phyloP scores from a whole-genome alignment of 2,113 vertebrate genomes.

The Catagonus wagneri region DNA sequence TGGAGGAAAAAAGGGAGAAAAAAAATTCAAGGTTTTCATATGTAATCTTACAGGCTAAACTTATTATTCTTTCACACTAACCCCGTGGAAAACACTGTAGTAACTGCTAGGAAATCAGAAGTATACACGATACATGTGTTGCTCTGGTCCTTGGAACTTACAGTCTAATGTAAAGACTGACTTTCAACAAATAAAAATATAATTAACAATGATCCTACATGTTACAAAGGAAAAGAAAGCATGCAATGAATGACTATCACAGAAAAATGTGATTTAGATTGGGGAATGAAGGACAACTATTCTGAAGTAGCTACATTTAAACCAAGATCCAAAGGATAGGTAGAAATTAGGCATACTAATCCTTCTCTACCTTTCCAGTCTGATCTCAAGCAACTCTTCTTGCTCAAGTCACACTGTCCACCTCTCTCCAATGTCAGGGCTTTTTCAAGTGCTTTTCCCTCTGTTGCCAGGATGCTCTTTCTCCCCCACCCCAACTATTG shows the following conservation, averaged over 20 bases:
- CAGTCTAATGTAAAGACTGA: neutral
- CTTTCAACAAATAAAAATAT: neutral
- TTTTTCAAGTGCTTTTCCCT: neutral
- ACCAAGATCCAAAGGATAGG: neutral
- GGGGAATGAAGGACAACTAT: neutral
- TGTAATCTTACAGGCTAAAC: neutral
- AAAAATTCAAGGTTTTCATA: conserved; percentile 1
- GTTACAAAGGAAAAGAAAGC: neutral
- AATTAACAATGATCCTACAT: neutral
- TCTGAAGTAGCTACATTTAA: neutral
- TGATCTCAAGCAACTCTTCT: neutral
- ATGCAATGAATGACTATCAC: neutral
- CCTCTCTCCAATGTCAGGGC: neutral
- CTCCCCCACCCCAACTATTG: neutral
- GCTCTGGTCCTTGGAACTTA: neutral
- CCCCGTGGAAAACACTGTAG: neutral
- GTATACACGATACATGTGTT: neutral
- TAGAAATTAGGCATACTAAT: neutral
- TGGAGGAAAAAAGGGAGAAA: conserved; percentile 72
- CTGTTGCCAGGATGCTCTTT: neutral
- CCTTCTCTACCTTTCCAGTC: neutral
- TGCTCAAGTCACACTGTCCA: neutral
- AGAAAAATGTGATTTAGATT: neutral
- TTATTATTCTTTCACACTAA: neutral
- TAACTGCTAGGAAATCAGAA: neutral